These are phyloP conservation scores for Xiphophorus maculatus DNA, from an alignment of 2,113 vertebrate species.

Conservation along the genomic window DNA sequence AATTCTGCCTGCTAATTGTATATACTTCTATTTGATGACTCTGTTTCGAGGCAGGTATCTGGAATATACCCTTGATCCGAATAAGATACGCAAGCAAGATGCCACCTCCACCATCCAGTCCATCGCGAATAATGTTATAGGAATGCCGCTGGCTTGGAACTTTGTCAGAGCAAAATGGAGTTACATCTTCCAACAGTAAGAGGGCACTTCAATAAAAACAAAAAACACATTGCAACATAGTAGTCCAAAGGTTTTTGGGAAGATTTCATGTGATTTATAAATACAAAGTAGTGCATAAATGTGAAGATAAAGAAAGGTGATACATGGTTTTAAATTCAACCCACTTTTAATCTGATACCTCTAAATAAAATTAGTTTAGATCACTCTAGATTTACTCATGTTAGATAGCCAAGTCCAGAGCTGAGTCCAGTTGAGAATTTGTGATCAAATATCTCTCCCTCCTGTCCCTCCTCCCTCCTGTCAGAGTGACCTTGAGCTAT, in stretches of 20 bases:
- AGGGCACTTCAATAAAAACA: background rate
- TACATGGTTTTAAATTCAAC: background rate
- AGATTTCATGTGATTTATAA: background rate
- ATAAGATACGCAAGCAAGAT: slow-evolving; percentile 90
- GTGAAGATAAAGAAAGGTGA: background rate
- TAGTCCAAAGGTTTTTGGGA: background rate
- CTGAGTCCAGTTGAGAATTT: background rate
- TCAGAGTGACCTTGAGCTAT: background rate
- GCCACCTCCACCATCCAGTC: slow-evolving; percentile 84
- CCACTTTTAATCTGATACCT: too few relatives aligned
- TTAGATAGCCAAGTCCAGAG: background rate
- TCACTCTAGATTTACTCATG: background rate
- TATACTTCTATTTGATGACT: too few relatives aligned
- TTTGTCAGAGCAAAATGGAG: slow-evolving; percentile 87
- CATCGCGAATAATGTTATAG: slow-evolving; percentile 84
- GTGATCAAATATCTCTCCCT: background rate
- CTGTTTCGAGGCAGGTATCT: slow-evolving; percentile 82
- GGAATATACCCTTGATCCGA: slow-evolving; percentile 81
- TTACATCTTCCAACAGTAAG: slow-evolving; percentile 86
- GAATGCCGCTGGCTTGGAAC: slow-evolving; percentile 89
- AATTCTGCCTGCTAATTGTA: background rate
- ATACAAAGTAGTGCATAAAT: background rate
- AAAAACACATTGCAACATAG: background rate
- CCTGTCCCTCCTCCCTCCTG: background rate
- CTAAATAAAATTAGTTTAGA: background rate